Evolutionary conservation across 2,888 invertebrate genomes (phyloP).

Genomic region (Andricus quercusramuli): DNA sequence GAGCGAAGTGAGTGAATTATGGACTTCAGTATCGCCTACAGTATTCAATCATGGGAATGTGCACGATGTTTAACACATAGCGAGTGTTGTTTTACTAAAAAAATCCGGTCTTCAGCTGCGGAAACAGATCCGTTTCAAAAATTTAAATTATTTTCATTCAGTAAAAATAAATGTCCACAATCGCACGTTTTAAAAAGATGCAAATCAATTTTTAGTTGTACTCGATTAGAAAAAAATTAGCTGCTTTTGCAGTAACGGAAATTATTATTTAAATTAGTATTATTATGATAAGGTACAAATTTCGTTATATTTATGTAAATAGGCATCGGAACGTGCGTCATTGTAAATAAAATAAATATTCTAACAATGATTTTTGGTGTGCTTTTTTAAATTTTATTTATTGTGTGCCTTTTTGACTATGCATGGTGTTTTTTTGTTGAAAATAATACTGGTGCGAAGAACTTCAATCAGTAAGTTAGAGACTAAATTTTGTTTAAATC

Average conservation of each 20-base stretch:
- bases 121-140: background rate
- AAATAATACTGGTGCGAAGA: background rate
- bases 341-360: constrained; percentile 37
- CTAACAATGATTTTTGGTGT: constrained; percentile 19
- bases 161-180: background rate
- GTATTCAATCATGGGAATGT: constrained; percentile 73
- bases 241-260: background rate
- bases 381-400: constrained; percentile 23
- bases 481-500: constrained; percentile 21
- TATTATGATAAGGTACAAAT: background rate
- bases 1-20: constrained; percentile 74
- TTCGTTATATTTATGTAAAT: constrained; percentile 21
- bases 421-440: constrained; percentile 25
- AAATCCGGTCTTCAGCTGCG: background rate
- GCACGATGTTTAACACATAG: constrained; percentile 74
- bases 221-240: background rate
- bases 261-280: constrained; percentile 7
- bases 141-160: background rate
- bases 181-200: constrained; percentile 36
- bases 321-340: constrained; percentile 9
- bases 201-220: background rate
- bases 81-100: constrained; percentile 52
- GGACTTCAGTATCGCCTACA: constrained; percentile 72
- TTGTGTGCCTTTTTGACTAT: background rate
- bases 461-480: constrained; percentile 24